Base-by-base conservation (phyloP, 2,888 invertebrate genomes). In the Tachina fera region DNA sequence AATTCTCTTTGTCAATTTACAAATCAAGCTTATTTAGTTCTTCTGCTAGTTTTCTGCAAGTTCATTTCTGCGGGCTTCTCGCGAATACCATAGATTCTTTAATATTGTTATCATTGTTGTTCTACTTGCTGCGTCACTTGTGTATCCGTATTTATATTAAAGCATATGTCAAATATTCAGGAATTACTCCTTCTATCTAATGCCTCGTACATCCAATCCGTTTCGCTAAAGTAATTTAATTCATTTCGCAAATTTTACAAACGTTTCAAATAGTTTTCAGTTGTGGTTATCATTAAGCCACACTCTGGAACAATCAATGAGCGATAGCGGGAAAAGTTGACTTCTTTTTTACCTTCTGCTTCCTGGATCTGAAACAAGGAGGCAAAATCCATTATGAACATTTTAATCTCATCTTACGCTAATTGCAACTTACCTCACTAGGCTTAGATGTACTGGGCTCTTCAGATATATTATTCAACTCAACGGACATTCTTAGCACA, bases 171-270 rank as follows among this genome's bases (percentile, higher is more conserved):
- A 60, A n/a, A 10, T 82, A 67, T 4, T 85, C 87, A 88, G 68
- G 88, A 89, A 53, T 88, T 86, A 8, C 87, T 87, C 51, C 90
- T 92, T 76, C 95, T 96, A 87, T 96, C 96, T 88, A 95, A 94
- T 56, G 94, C 93, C 72, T 96, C 95, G 93, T 96, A 97, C 92
- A 96, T 95, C 97, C 97, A 97, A 90, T 96, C 96, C 0, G 96
- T 96, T 75, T 95, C 94, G 90, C 96, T 96, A n/a, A 97, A 93
- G 90, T 95, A 95, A 88, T 96, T 96, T 78, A 97, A 92, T 92
- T 97, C 96, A 91, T 96, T 96, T 82, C 96, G 93, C 53, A 97
- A 92, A 51, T 94, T 93, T 91, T 96, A 95, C 78, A 97, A 94
- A 87, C 96, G 94, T 90, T 95, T 96, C 82, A 95, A 94, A 88